These are phyloP conservation scores for Rhea pennata DNA, from an alignment of 2,113 vertebrate genomes.

Conservation along the genomic window DNA sequence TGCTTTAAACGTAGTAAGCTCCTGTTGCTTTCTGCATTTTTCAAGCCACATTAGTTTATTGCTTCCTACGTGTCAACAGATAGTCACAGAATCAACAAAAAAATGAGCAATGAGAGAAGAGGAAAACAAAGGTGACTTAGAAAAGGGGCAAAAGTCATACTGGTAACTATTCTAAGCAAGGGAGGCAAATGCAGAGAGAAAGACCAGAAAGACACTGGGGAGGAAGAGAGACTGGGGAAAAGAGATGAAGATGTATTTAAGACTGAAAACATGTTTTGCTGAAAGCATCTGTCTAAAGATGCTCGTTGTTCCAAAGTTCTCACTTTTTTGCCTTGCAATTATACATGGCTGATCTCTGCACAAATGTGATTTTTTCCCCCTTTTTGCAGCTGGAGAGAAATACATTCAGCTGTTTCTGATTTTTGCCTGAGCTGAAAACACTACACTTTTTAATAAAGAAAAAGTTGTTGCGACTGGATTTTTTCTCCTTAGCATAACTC, in stretches of 20 bases:
- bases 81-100: not conserved
- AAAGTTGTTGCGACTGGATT: not conserved
- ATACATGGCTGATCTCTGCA: not conserved
- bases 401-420: not conserved
- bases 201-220: not conserved
- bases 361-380: not conserved
- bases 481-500: not conserved
- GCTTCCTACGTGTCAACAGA: not conserved
- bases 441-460: not conserved
- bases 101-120: not conserved
- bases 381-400: not conserved
- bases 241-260: not conserved
- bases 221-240: not conserved
- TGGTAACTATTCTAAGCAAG: not conserved
- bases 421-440: not conserved
- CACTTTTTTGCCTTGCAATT: not conserved
- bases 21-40: not conserved
- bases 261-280: not conserved
- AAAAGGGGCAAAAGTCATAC: not conserved
- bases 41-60: not conserved
- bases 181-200: not conserved
- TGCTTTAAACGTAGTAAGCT: accelerated
- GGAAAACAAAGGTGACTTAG: not conserved
- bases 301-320: not conserved
- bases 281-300: not conserved